A percentile compares a stretch with the other conserved stretches of the same genome.
phyloP scores from a whole-genome alignment of 2,797 vertebrate species.

The Prunella strophiata region DNA sequence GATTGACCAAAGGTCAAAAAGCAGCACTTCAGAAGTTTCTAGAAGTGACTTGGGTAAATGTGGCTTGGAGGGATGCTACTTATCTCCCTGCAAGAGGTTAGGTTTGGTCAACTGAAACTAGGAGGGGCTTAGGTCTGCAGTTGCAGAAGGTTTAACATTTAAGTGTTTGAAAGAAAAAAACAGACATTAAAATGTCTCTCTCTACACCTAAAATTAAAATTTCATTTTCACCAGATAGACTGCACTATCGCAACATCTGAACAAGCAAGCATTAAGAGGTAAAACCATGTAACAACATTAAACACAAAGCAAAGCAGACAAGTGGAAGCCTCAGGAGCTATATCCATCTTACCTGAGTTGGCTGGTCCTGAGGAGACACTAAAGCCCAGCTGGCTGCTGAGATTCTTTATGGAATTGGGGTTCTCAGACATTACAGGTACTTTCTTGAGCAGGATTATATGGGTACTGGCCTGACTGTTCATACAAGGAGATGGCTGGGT shows the following conservation, averaged over 20 bases:
- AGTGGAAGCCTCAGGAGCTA: background rate
- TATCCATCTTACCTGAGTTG: background rate
- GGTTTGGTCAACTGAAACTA: background rate
- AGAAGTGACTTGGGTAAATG: conserved; percentile 12
- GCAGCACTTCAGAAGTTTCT: background rate
- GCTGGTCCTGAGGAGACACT: background rate
- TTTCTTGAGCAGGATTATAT: background rate
- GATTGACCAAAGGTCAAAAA: conserved; percentile 21
- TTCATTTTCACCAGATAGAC: background rate
- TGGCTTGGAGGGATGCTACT: background rate
- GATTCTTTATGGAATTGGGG: background rate
- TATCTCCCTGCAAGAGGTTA: background rate
- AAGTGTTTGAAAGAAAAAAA: background rate
- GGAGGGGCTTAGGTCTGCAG: background rate
- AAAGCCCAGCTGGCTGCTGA: background rate
- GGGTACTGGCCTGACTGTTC: background rate
- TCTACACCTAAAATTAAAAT: background rate
- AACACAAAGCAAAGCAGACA: background rate
- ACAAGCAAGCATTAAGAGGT: background rate
- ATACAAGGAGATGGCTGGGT: background rate
- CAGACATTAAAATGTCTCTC: background rate
- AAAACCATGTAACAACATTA: background rate
- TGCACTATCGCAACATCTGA: background rate
- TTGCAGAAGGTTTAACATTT: background rate
- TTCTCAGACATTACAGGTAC: background rate